Base-by-base conservation (phyloP, 2,797 vertebrate genomes). In the Perodicticus potto region DNA sequence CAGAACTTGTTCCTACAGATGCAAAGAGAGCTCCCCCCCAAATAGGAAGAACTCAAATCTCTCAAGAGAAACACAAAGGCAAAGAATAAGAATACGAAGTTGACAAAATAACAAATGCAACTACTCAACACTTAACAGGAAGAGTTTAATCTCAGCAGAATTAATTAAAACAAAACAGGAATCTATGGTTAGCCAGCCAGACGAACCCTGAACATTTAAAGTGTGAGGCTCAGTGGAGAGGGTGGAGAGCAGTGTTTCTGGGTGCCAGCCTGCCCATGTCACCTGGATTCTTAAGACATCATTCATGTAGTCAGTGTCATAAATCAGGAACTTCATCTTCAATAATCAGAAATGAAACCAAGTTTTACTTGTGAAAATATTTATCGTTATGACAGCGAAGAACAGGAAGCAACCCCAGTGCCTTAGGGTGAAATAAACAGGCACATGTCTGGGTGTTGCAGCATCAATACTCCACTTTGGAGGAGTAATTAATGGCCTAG, bases 101-200 rank as follows among this genome's bases (percentile, higher is more conserved):
- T 83, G 23, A 67, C 22, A 49, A 45, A 45, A 53, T 63, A 70
- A 85, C 45, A 55, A 82, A 84, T 83, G 37, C 16, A 84, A 77
- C 53, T 78, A 49, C 49, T 11, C 40, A 40, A 3, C 43, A 78
- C 32, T 53, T 78, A 49, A 72, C 10, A 2, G 34, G 57, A 73
- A 59, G 17, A 69, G 6, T 70, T 49, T 70, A 37, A 85, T 49
- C 49, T 40, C 80, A 78, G 40, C 63, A 43, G 53, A 90, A 85
- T 72, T 61, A 61, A 90, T 72, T 77, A 89, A 63, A 77, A 61
- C 40, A 85, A 77, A 90, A 85, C 23, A 25, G 25, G n/a, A 85
- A 49, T 78, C 40, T 53, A 27, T 1, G 32, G 67, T 20, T 83
- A 34, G 34, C 57, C 45, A 32, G 10, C 20, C 27, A 73, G 45